These are phyloP conservation scores for Eucera pruinosa DNA, from an alignment of 2,888 invertebrate genomes.

Conservation along the genomic window DNA sequence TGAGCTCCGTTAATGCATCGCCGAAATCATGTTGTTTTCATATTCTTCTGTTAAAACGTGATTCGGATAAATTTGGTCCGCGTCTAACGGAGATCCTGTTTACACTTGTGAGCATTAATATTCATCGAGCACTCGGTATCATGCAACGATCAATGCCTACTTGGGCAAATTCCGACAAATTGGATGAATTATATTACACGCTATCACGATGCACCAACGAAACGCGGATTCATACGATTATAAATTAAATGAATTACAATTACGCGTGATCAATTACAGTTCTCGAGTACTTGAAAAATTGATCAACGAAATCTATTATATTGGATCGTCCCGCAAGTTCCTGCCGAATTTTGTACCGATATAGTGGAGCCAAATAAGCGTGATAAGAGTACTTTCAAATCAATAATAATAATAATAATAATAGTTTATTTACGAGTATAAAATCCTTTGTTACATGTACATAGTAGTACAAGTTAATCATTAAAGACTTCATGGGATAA, in stretches of 20 bases:
- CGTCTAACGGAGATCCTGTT: slow-evolving; percentile 1
- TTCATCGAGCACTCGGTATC: neutral
- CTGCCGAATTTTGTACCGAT: too few relatives aligned
- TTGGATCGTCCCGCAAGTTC: too few relatives aligned
- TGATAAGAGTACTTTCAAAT: too few relatives aligned
- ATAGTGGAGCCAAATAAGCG: too few relatives aligned
- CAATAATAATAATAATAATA: too few relatives aligned
- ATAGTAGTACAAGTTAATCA: too few relatives aligned
- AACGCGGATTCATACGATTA: neutral
- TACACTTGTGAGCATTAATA: slow-evolving; percentile 19
- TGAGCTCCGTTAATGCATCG: slow-evolving; percentile 12
- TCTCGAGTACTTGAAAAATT: too few relatives aligned
- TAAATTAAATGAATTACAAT: neutral
- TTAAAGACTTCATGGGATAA: too few relatives aligned
- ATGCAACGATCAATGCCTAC: slow-evolving; percentile 6
- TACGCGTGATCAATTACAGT: too few relatives aligned
- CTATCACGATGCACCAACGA: neutral
- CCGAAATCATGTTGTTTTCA: neutral
- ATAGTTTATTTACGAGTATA: too few relatives aligned
- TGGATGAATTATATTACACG: slow-evolving; percentile 9
- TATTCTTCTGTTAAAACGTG: neutral
- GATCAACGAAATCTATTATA: too few relatives aligned
- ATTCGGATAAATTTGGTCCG: neutral
- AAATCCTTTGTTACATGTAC: too few relatives aligned
- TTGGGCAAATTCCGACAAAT: slow-evolving; percentile 6